Conservation (phyloP, 2,797 vertebrate genomes). For the Chelon labrosus region DNA sequence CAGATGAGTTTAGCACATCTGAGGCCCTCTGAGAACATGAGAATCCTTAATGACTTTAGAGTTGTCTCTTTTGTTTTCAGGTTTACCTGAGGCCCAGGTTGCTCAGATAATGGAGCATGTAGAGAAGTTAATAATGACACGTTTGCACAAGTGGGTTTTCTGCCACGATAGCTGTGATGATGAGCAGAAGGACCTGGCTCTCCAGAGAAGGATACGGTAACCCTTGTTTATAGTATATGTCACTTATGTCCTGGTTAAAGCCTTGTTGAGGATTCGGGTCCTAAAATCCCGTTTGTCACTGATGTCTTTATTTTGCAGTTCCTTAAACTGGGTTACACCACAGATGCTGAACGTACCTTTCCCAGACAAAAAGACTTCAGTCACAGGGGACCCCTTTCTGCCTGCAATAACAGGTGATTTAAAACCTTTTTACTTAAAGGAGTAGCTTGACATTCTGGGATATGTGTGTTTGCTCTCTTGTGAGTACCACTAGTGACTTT, state of each 20-base stretch:
- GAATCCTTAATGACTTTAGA: not conserved
- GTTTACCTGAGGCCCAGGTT: slow-evolving; percentile 79
- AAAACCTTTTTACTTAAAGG: not conserved
- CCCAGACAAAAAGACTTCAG: slow-evolving; percentile 68
- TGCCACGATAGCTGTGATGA: slow-evolving; percentile 87
- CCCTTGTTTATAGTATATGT: not conserved
- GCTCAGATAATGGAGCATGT: slow-evolving; percentile 85
- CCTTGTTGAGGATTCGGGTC: too few species aligned
- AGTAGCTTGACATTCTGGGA: not conserved
- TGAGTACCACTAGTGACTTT: not conserved
- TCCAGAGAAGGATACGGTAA: slow-evolving; percentile 86
- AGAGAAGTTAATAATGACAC: slow-evolving; percentile 88
- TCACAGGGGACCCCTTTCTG: slow-evolving; percentile 81
- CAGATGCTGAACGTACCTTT: slow-evolving; percentile 86
- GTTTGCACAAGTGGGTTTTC: slow-evolving; percentile 87
- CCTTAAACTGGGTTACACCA: slow-evolving; percentile 87
- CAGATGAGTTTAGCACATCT: slow-evolving; percentile 1
- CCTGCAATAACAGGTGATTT: slow-evolving; percentile 85
- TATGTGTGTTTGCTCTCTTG: not conserved
- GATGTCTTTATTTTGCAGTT: slow-evolving; percentile 69
- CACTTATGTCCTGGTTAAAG: not conserved
- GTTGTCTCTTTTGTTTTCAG: slow-evolving; percentile 56
- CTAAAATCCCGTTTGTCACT: not conserved
- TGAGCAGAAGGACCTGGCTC: slow-evolving; percentile 85
- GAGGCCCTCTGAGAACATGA: not conserved